These are phyloP conservation scores for Trematomus bernacchii DNA, from an alignment of 2,797 vertebrate species.

Conservation along the genomic window DNA sequence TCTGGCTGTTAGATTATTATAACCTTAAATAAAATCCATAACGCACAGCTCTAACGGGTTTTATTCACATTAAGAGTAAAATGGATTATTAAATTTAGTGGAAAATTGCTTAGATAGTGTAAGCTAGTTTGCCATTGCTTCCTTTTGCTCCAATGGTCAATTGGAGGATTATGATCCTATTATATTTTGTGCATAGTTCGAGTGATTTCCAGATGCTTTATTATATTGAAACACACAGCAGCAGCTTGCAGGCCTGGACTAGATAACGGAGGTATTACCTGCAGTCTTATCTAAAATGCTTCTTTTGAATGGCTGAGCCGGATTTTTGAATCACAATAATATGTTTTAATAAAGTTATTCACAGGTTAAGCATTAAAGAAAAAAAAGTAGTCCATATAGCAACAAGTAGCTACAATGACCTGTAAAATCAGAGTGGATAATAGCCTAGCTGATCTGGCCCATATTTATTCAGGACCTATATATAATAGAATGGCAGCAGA, in stretches of 20 bases:
- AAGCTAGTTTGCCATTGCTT: constrained; percentile 1
- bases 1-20: constrained; percentile 31
- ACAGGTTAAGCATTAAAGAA: neutral
- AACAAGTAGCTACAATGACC: constrained; percentile 69
- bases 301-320: neutral
- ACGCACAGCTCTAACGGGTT: constrained; percentile 1
- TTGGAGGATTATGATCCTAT: constrained; percentile 18
- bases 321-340: neutral
- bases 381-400: constrained; percentile 28
- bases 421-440: constrained; percentile 71
- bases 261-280: constrained; percentile 21
- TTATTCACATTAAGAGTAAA: constrained; percentile 15
- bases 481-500: constrained; percentile 69
- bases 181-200: constrained; percentile 11
- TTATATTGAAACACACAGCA: constrained; percentile 9
- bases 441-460: constrained; percentile 58
- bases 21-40: constrained; percentile 18
- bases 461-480: constrained; percentile 66
- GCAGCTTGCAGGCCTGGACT: constrained; percentile 25
- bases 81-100: constrained; percentile 11
- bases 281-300: constrained; percentile 22
- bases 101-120: constrained; percentile 25
- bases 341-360: constrained; percentile 23
- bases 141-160: constrained; percentile 3
- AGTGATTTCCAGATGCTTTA: constrained; percentile 31